phyloP scores from a whole-genome alignment of 2,797 vertebrate genomes.

The Cossypha caffra region DNA sequence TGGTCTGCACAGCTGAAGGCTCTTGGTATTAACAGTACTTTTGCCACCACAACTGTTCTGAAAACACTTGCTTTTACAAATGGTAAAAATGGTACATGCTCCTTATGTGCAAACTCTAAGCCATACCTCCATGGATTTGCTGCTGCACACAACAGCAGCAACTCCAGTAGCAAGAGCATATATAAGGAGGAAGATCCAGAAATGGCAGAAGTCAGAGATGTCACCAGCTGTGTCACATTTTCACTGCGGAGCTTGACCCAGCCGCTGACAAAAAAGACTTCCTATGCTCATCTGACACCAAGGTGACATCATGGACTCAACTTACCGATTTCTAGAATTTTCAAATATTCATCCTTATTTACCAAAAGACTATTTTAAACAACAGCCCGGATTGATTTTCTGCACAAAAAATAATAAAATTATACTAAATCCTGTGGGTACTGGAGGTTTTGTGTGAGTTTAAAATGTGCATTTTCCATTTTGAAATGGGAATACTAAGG shows the following conservation, averaged over 20 bases:
- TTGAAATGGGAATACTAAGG: background rate
- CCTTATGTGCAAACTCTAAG: background rate
- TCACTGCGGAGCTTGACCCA: background rate
- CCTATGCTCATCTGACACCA: background rate
- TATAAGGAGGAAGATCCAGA: background rate
- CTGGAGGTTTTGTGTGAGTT: background rate
- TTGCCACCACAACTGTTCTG: background rate
- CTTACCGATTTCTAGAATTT: background rate
- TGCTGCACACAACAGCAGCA: background rate
- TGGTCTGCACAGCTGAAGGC: background rate
- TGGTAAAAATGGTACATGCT: background rate
- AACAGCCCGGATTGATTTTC: background rate
- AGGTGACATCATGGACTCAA: background rate
- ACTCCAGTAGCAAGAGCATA: background rate
- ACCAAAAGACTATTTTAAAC: background rate
- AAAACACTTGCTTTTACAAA: background rate
- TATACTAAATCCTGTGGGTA: background rate
- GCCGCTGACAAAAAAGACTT: background rate
- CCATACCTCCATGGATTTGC: background rate
- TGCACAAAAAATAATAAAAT: background rate
- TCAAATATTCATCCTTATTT: background rate
- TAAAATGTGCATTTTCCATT: background rate
- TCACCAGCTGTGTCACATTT: background rate
- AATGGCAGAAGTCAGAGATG: background rate
- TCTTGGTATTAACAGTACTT: background rate